Percentiles rank a stretch among this genome's conserved stretches.
phyloP scores from a whole-genome alignment of 2,113 vertebrate species.

The Typhlomys cinereus region DNA sequence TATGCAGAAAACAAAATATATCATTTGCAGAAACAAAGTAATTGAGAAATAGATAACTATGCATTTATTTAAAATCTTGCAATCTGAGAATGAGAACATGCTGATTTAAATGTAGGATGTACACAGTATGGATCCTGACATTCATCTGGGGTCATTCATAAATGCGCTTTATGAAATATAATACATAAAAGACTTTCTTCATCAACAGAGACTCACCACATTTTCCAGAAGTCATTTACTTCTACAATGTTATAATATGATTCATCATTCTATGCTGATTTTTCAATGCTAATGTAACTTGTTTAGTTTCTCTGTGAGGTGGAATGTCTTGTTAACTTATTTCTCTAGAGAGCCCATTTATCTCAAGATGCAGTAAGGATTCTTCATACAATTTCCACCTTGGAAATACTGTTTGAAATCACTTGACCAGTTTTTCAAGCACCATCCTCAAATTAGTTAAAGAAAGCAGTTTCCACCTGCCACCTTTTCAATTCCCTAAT shows the following conservation, averaged over 20 bases:
- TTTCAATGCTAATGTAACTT: constrained; percentile 60
- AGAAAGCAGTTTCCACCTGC: constrained; percentile 42
- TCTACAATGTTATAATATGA: constrained; percentile 66
- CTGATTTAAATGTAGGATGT: background rate
- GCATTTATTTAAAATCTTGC: background rate
- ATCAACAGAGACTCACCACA: constrained; percentile 36
- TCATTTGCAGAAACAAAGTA: constrained; percentile 39
- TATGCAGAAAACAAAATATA: constrained; percentile 37
- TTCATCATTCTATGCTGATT: constrained; percentile 61
- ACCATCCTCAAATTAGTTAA: constrained; percentile 39
- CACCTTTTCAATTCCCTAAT: background rate
- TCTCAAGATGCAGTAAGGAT: constrained; percentile 36
- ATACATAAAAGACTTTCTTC: constrained; percentile 41
- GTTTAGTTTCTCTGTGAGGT: constrained; percentile 58
- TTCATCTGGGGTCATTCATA: constrained; percentile 44
- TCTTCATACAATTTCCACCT: background rate
- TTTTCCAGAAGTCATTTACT: constrained; percentile 68
- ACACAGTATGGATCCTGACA: constrained; percentile 53
- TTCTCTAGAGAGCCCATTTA: constrained; percentile 58
- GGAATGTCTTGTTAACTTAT: constrained; percentile 56
- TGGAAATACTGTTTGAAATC: constrained; percentile 37
- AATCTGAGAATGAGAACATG: constrained; percentile 8
- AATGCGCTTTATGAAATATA: constrained; percentile 50
- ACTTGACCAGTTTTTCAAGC: constrained; percentile 49
- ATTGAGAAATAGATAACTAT: background rate